Conservation (phyloP, 2,113 vertebrate genomes). For the Semicossyphus pulcher region DNA sequence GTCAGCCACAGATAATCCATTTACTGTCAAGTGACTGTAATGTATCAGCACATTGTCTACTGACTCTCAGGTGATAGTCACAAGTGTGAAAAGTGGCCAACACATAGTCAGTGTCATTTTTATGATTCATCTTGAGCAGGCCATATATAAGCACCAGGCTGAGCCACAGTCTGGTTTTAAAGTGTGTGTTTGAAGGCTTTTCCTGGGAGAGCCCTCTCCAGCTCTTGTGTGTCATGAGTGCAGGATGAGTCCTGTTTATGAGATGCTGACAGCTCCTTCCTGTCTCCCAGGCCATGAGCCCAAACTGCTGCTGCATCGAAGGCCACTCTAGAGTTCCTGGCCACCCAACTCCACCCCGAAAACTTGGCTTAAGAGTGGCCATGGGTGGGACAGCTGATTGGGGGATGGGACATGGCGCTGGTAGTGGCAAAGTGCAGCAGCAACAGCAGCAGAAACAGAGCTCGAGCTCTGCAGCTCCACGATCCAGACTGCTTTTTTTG, state of each 20-base stretch:
- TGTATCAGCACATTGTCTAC: not conserved
- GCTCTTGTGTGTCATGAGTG: conserved; percentile 67
- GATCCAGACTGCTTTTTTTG: conserved; percentile 66
- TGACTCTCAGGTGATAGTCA: conserved; percentile 56
- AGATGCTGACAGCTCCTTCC: conserved; percentile 83
- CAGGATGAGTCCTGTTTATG: conserved; percentile 82
- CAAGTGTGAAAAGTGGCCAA: conserved; percentile 25
- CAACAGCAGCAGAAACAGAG: conserved; percentile 50
- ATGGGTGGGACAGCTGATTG: conserved; percentile 73
- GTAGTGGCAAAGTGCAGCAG: conserved; percentile 54
- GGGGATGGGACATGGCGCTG: conserved; percentile 61
- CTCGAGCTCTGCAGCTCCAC: conserved; percentile 66
- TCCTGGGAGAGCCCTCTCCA: conserved; percentile 54
- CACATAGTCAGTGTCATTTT: not conserved
- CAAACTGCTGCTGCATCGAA: conserved; percentile 65
- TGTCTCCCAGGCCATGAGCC: conserved; percentile 77
- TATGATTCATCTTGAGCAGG: conserved; percentile 24
- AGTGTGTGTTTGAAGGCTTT: conserved; percentile 32
- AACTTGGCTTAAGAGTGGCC: conserved; percentile 57
- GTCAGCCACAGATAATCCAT: conserved; percentile 14
- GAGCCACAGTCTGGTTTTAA: conserved; percentile 15
- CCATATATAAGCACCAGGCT: conserved; percentile 11
- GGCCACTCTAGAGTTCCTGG: conserved; percentile 56
- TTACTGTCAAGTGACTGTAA: conserved; percentile 30
- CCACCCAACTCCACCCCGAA: conserved; percentile 72